Evolutionary conservation across 1,140 invertebrate species (phyloP).

Genomic region (Telenomus remus): DNA sequence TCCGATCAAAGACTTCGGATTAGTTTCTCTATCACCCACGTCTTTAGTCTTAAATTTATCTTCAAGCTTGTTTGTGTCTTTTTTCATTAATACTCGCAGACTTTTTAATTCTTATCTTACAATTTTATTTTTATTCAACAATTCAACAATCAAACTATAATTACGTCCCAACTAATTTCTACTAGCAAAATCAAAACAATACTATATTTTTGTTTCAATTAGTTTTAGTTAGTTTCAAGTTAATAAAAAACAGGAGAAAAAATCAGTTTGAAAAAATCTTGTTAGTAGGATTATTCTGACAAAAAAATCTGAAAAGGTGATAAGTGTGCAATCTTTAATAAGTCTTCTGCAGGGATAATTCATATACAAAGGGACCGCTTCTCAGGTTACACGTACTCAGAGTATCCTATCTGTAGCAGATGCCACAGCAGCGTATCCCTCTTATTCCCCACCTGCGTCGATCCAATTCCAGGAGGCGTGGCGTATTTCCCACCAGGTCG

Average conservation of each 20-base stretch:
- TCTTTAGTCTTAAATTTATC: conserved; percentile 68
- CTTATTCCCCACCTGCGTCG: conserved; percentile 39
- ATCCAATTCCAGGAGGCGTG: conserved; percentile 62
- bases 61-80: conserved; percentile 48
- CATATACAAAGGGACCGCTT: conserved; percentile 11
- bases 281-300: too few relatives aligned
- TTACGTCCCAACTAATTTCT: too few relatives aligned
- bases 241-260: too few relatives aligned
- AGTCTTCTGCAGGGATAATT: conserved; percentile 12
- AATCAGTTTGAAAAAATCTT: too few relatives aligned
- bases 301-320: too few relatives aligned
- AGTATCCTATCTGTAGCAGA: conserved; percentile 54
- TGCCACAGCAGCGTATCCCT: conserved; percentile 58
- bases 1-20: conserved; percentile 66
- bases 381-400: conserved; percentile 30
- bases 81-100: background rate
- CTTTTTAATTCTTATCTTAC: too few relatives aligned
- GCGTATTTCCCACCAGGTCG: conserved; percentile 48
- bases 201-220: too few relatives aligned
- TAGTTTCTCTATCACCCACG: conserved; percentile 71
- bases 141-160: too few relatives aligned
- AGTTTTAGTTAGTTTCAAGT: too few relatives aligned
- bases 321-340: too few relatives aligned
- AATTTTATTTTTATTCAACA: too few relatives aligned
- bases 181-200: too few relatives aligned